Conservation (phyloP, 2,888 invertebrate genomes). For the Caenorhabditis angaria region DNA sequence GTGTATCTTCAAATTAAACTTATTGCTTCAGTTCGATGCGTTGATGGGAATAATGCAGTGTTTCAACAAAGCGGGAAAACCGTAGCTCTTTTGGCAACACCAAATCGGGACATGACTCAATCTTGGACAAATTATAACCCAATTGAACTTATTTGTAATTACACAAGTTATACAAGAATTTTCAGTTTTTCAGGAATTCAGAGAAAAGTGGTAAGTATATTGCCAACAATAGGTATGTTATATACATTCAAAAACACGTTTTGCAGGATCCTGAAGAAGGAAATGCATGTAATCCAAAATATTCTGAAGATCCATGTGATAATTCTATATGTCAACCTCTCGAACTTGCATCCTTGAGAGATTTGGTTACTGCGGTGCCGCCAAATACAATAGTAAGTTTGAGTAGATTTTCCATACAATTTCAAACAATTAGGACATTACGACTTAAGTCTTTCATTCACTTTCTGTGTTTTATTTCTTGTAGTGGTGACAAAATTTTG, state of each 20-base stretch:
- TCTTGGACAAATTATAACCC: slow-evolving; percentile 18
- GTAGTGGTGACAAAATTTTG: no score
- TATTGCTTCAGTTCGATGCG: slow-evolving; percentile 21
- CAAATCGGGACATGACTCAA: slow-evolving; percentile 13
- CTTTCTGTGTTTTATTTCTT: no score
- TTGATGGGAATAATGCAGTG: slow-evolving; percentile 6
- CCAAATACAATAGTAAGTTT: slow-evolving; percentile 28
- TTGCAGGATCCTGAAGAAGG: not conserved
- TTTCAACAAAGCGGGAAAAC: slow-evolving; percentile 13
- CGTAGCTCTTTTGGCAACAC: slow-evolving; percentile 23
- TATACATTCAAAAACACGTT: not conserved
- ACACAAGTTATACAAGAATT: slow-evolving; percentile 12
- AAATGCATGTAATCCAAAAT: not conserved
- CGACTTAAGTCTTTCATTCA: no score
- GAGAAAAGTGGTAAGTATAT: not conserved
- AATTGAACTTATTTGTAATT: slow-evolving; percentile 22
- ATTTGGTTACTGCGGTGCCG: slow-evolving; percentile 6
- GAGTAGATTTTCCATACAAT: no score
- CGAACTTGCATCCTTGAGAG: not conserved
- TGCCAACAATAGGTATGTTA: not conserved
- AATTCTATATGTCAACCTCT: not conserved
- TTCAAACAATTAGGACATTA: no score
- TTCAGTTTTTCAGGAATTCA: slow-evolving; percentile 1
- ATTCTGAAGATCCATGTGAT: not conserved
- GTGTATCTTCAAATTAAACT: not conserved